Percentiles rank a stretch among this genome's conserved stretches.
Conservation (phyloP, 2,888 invertebrate genomes). For the Zootermopsis nevadensis region DNA sequence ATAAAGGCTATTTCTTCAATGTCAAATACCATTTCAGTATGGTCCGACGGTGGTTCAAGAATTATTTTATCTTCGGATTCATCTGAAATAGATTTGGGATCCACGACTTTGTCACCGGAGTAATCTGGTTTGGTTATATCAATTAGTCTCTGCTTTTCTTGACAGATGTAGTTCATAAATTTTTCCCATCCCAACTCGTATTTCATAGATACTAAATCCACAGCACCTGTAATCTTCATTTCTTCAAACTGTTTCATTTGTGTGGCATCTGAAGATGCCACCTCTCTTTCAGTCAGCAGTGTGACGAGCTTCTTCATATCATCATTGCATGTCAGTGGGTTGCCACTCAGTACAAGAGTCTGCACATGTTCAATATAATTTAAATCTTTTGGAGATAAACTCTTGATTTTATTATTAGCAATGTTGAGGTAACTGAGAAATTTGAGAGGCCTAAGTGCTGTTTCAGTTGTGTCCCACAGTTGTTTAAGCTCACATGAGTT, state of each 20-base stretch:
- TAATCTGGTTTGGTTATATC: neutral
- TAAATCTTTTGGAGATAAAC: constrained; percentile 70
- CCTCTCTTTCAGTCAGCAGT: constrained; percentile 12
- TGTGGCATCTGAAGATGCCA: constrained; percentile 17
- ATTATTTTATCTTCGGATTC: neutral
- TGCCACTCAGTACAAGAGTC: constrained; percentile 72
- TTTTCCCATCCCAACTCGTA: neutral
- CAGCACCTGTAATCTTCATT: constrained; percentile 62
- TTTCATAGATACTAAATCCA: neutral
- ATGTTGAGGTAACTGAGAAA: constrained; percentile 66
- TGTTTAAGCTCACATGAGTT: constrained; percentile 76
- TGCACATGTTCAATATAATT: constrained; percentile 69
- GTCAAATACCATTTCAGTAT: neutral
- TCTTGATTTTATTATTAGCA: constrained; percentile 70
- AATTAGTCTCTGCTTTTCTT: neutral
- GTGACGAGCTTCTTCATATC: constrained; percentile 72
- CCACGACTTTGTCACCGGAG: neutral
- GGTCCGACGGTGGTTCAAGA: too few species aligned
- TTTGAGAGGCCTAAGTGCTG: constrained; percentile 59
- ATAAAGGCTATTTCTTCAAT: neutral
- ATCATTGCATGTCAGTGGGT: constrained; percentile 74
- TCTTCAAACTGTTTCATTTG: constrained; percentile 54
- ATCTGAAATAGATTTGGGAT: neutral
- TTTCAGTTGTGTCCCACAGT: constrained; percentile 68
- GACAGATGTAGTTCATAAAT: neutral